These are phyloP conservation scores for Cerastis rubricosa DNA, from an alignment of 2,888 invertebrate species.

Conservation along the genomic window DNA sequence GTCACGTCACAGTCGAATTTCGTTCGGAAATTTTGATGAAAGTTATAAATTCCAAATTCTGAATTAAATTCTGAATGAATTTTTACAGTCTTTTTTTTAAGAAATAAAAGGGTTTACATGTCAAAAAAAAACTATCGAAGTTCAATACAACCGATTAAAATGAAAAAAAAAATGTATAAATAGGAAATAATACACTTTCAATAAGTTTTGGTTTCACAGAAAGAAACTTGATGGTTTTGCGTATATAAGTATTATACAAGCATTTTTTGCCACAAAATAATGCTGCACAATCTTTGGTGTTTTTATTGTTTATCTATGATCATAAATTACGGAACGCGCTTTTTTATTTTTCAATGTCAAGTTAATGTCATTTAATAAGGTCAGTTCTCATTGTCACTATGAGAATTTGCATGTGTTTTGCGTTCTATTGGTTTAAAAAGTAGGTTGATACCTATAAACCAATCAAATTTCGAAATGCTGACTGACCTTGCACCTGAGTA, in stretches of 20 bases:
- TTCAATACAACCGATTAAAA: neutral
- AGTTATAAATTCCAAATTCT: neutral
- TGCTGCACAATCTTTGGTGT: neutral
- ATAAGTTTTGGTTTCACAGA: neutral
- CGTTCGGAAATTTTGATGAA: slow-evolving; percentile 69
- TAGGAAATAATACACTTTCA: neutral
- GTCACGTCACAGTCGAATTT: slow-evolving; percentile 79
- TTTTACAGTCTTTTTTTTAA: neutral
- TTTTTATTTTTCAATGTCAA: slow-evolving; percentile 74
- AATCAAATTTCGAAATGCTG: slow-evolving; percentile 43
- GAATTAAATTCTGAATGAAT: slow-evolving; percentile 30
- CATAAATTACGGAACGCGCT: slow-evolving; percentile 17
- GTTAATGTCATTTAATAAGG: slow-evolving; percentile 71
- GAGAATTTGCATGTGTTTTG: slow-evolving; percentile 1
- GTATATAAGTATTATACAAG: neutral
- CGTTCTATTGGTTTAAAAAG: slow-evolving; percentile 47
- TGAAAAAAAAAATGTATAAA: neutral
- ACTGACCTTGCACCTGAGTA: slow-evolving; percentile 56
- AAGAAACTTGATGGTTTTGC: neutral
- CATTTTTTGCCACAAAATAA: neutral
- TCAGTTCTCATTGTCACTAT: slow-evolving; percentile 55
- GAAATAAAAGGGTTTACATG: neutral
- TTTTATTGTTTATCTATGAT: neutral
- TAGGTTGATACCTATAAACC: slow-evolving; percentile 13
- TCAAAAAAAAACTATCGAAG: neutral